Conservation (phyloP, 2,113 vertebrate genomes). For the Trichomycterus rosablanca region DNA sequence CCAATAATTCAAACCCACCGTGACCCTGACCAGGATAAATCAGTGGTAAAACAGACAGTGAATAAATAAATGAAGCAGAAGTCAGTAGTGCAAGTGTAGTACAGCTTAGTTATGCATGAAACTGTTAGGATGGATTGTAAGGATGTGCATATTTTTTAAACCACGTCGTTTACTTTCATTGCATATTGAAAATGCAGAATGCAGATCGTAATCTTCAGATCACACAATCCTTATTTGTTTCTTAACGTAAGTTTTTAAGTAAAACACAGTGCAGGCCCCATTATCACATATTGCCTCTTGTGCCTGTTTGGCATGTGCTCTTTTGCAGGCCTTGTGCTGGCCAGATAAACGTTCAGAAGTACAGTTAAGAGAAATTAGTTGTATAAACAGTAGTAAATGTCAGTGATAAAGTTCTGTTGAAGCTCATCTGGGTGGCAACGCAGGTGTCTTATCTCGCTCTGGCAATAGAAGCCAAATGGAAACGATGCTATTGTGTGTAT, state of each 20-base stretch:
- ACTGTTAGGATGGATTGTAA: too few species aligned
- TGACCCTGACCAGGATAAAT: too few species aligned
- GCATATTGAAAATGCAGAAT: conserved; percentile 13
- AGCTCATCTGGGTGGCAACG: conserved; percentile 67
- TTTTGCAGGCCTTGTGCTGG: conserved; percentile 64
- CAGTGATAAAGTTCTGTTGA: conserved; percentile 74
- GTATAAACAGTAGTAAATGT: conserved; percentile 77
- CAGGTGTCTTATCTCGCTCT: conserved; percentile 71
- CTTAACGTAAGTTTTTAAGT: conserved; percentile 12
- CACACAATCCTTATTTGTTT: conserved; percentile 35
- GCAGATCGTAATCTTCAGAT: conserved; percentile 9
- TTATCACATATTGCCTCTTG: conserved; percentile 62
- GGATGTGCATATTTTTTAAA: too few species aligned
- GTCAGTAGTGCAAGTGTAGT: too few species aligned
- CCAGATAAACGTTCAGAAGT: conserved; percentile 74
- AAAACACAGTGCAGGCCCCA: conserved; percentile 36
- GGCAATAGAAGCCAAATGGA: conserved; percentile 73
- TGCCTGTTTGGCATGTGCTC: conserved; percentile 67
- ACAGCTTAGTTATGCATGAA: too few species aligned
- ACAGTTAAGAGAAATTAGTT: conserved; percentile 76
- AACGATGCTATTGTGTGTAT: conserved; percentile 69
- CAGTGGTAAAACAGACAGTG: too few species aligned
- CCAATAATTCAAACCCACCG: too few species aligned
- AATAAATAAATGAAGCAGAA: too few species aligned
- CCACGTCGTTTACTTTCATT: too few species aligned